Percentiles rank a stretch among this genome's conserved stretches.
Conservation (phyloP, 2,888 invertebrate species). For the Agonopterix heracliana region DNA sequence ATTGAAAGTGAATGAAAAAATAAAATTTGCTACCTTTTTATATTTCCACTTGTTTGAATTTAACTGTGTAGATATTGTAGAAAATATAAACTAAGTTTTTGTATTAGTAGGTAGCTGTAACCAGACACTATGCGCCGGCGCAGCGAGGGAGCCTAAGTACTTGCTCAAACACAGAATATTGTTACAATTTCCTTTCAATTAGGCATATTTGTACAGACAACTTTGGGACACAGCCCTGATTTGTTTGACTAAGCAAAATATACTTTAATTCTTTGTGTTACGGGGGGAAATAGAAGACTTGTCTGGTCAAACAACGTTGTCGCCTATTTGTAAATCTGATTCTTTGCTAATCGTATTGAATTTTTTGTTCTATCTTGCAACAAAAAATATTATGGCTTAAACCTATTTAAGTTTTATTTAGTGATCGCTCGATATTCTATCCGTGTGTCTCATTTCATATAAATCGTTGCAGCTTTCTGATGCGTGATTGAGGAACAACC, state of each 20-base stretch:
- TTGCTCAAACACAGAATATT: slow-evolving; percentile 44
- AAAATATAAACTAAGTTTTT: no score
- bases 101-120: slow-evolving; percentile 13
- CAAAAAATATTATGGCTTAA: no score
- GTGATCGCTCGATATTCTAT: no score
- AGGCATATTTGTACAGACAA: slow-evolving; percentile 29
- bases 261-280: neutral
- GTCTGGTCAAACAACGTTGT: neutral
- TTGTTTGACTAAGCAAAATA: neutral
- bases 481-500: no score
- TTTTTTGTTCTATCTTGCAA: slow-evolving; percentile 1
- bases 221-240: neutral
- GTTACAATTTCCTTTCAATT: slow-evolving; percentile 63
- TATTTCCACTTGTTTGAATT: no score
- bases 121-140: slow-evolving; percentile 16
- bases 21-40: no score
- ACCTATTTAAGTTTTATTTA: no score
- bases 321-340: slow-evolving; percentile 12
- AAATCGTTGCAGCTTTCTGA: no score
- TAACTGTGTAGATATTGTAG: no score
- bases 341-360: slow-evolving; percentile 12
- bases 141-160: slow-evolving; percentile 28
- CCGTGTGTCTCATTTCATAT: no score
- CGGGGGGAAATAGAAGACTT: no score
- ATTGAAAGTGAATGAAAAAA: no score